These are phyloP conservation scores for Pristis pectinata DNA, from an alignment of 2,797 vertebrate genomes.

Conservation along the genomic window DNA sequence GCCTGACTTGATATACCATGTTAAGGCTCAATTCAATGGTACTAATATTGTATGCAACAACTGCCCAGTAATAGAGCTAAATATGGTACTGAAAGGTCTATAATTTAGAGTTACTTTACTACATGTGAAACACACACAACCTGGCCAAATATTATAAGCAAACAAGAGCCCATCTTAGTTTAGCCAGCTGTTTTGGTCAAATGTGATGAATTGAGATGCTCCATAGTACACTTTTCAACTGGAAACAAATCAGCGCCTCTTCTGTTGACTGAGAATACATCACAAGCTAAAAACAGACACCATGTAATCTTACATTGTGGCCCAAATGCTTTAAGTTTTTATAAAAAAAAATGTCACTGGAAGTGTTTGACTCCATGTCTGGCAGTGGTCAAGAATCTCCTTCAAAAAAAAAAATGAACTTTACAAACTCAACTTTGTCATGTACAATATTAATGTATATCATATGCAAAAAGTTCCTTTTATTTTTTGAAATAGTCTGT, in stretches of 20 bases:
- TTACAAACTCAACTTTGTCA: slow-evolving; percentile 15
- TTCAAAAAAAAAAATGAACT: slow-evolving; percentile 11
- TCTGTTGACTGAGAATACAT: neutral
- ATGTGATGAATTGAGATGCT: neutral
- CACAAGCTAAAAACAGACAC: neutral
- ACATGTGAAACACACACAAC: neutral
- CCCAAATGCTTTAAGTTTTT: neutral
- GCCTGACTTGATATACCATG: slow-evolving; percentile 7
- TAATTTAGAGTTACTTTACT: neutral
- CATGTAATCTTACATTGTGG: neutral
- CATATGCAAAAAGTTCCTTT: slow-evolving; percentile 22
- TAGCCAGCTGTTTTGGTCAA: neutral
- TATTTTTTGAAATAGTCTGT: slow-evolving; percentile 23
- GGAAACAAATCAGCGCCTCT: neutral
- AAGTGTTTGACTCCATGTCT: neutral
- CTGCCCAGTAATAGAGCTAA: neutral
- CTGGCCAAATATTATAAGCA: neutral
- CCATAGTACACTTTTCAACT: neutral
- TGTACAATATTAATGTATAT: slow-evolving; percentile 24
- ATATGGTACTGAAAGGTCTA: neutral
- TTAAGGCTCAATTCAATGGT: neutral
- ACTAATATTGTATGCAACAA: neutral
- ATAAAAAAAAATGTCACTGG: neutral
- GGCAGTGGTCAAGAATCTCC: neutral
- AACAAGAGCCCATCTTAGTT: neutral